phyloP scores from a whole-genome alignment of 2,797 vertebrate genomes.

The Hyperoplus immaculatus region DNA sequence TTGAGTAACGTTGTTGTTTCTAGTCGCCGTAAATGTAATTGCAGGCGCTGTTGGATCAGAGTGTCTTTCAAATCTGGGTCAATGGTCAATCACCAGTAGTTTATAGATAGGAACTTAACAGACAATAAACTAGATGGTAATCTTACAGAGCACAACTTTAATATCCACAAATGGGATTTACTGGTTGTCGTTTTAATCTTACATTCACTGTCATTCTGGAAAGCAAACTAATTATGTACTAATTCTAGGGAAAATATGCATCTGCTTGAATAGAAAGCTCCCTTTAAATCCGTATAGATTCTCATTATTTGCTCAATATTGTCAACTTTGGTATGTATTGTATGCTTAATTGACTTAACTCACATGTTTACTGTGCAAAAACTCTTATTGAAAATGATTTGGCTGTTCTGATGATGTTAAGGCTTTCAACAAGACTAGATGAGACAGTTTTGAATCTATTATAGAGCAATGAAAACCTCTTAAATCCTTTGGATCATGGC shows the following conservation, averaged over 20 bases:
- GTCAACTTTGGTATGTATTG: not conserved
- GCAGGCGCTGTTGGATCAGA: too few relatives aligned
- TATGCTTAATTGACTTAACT: not conserved
- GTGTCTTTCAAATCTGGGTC: too few relatives aligned
- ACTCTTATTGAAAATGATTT: too few relatives aligned
- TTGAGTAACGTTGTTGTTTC: too few relatives aligned
- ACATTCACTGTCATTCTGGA: not conserved
- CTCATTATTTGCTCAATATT: not conserved
- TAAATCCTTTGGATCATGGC: not conserved
- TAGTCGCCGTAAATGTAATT: too few relatives aligned
- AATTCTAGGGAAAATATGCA: not conserved
- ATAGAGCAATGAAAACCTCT: not conserved
- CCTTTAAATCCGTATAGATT: not conserved
- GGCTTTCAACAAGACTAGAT: not conserved
- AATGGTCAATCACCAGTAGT: too few relatives aligned
- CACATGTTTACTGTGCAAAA: not conserved
- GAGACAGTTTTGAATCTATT: not conserved
- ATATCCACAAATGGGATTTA: slow-evolving; percentile 26
- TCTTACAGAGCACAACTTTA: slow-evolving; percentile 4
- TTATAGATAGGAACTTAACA: too few relatives aligned
- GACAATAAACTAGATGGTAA: too few relatives aligned
- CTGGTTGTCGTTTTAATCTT: not conserved
- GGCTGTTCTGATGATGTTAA: too few relatives aligned
- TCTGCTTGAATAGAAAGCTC: not conserved
- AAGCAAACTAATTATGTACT: not conserved